Conservation (phyloP, 2,888 invertebrate species). For the Drosophila birchii region DNA sequence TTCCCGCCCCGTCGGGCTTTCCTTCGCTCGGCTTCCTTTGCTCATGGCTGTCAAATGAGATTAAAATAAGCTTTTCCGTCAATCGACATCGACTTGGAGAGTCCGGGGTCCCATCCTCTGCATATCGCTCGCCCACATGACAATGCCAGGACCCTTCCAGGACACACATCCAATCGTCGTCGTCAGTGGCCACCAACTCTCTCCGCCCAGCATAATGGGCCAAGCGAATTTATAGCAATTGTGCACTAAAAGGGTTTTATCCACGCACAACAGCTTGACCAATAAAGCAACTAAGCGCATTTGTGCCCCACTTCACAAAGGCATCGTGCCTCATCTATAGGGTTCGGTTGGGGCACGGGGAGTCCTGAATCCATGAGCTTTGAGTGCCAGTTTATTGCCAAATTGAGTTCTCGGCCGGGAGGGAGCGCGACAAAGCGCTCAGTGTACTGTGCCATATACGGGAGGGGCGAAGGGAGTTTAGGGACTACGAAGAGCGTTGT, state of each 20-base stretch:
- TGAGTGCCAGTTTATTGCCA: constrained; percentile 74
- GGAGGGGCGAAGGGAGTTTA: not conserved
- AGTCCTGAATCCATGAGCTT: constrained; percentile 44
- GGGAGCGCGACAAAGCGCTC: constrained; percentile 66
- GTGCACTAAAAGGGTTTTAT: constrained; percentile 82
- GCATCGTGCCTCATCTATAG: constrained; percentile 48
- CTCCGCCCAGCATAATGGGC: constrained; percentile 58
- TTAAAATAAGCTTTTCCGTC: constrained; percentile 81
- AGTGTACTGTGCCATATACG: constrained; percentile 25
- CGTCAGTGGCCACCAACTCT: not conserved
- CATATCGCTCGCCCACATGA: constrained; percentile 46
- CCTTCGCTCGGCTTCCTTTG: constrained; percentile 26
- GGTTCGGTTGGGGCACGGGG: constrained; percentile 27
- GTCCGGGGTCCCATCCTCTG: constrained; percentile 7
- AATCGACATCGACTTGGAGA: constrained; percentile 72
- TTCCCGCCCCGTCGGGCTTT: constrained; percentile 8
- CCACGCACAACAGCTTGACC: constrained; percentile 82
- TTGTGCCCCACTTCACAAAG: constrained; percentile 69
- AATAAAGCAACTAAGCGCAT: constrained; percentile 82
- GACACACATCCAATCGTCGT: not conserved
- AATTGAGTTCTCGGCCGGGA: constrained; percentile 76
- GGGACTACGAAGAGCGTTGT: constrained; percentile 58
- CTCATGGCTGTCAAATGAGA: constrained; percentile 77
- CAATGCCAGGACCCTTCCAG: constrained; percentile 32
- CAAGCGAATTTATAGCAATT: constrained; percentile 81